phyloP scores from a whole-genome alignment of 2,797 vertebrate species.

The Phylloscopus collybita region DNA sequence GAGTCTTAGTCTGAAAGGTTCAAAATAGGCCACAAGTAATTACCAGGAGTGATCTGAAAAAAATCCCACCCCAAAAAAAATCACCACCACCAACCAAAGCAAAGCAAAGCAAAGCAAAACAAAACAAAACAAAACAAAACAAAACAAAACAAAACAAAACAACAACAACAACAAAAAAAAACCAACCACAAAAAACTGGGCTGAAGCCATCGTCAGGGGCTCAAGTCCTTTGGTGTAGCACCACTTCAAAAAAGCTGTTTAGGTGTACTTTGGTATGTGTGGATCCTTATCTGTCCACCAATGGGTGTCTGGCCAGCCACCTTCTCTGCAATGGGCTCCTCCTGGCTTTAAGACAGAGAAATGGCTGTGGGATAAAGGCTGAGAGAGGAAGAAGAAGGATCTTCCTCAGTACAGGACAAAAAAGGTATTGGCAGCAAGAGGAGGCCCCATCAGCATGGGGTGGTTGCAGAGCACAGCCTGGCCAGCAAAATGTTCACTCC shows the following conservation, averaged over 20 bases:
- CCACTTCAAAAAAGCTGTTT: neutral
- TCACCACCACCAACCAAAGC: too few relatives aligned
- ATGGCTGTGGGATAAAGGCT: neutral
- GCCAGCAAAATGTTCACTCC: neutral
- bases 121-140: too few relatives aligned
- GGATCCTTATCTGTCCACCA: too few relatives aligned
- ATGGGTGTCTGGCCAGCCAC: neutral
- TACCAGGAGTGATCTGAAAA: neutral
- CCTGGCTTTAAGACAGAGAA: neutral
- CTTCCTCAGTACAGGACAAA: neutral
- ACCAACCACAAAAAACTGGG: neutral
- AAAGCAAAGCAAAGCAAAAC: too few relatives aligned
- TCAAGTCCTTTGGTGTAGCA: neutral
- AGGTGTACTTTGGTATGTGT: neutral
- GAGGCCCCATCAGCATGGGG: neutral
- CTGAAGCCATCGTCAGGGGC: neutral
- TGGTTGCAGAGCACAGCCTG: neutral
- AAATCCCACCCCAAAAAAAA: neutral
- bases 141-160: neutral
- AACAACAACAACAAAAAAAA: too few relatives aligned
- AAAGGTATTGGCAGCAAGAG: neutral
- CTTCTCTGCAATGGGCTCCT: neutral
- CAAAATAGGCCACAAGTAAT: neutral
- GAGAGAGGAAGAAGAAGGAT: neutral
- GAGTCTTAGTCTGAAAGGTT: neutral